phyloP scores from a whole-genome alignment of 2,797 vertebrate genomes.

The Remorina albescens region DNA sequence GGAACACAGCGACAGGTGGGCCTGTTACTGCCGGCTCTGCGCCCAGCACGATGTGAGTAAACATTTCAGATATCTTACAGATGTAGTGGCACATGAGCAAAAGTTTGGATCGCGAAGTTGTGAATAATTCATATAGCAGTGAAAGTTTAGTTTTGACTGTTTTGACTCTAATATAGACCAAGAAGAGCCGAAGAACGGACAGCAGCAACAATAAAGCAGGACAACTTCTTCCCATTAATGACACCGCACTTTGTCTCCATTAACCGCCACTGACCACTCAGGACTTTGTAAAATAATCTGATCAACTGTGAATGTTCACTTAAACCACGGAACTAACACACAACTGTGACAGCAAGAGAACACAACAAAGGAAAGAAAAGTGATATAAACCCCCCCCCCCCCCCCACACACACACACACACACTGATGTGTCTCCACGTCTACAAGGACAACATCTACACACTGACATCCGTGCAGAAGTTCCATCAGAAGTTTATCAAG shows the following conservation, averaged over 20 bases:
- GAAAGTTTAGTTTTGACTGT: no score
- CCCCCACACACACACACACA: no score
- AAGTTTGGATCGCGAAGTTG: neutral
- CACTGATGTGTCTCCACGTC: no score
- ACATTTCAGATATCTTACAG: neutral
- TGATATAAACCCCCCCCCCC: no score
- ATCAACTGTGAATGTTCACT: neutral
- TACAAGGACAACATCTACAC: no score
- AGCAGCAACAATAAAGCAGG: neutral
- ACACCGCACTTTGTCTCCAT: neutral
- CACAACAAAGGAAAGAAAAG: neutral
- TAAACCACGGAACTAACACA: neutral
- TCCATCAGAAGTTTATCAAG: no score
- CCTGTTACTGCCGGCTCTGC: neutral
- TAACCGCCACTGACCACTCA: neutral
- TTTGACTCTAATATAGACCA: neutral
- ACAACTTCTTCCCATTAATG: neutral
- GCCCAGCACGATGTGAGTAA: conserved; percentile 37
- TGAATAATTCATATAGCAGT: no score
- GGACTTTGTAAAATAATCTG: neutral
- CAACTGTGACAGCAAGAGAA: neutral
- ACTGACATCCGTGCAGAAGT: no score
- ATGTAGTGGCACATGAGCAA: neutral
- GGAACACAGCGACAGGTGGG: conserved; percentile 4
- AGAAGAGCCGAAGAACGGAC: no score